Conservation (phyloP, 2,797 vertebrate species). For the Merluccius polli region DNA sequence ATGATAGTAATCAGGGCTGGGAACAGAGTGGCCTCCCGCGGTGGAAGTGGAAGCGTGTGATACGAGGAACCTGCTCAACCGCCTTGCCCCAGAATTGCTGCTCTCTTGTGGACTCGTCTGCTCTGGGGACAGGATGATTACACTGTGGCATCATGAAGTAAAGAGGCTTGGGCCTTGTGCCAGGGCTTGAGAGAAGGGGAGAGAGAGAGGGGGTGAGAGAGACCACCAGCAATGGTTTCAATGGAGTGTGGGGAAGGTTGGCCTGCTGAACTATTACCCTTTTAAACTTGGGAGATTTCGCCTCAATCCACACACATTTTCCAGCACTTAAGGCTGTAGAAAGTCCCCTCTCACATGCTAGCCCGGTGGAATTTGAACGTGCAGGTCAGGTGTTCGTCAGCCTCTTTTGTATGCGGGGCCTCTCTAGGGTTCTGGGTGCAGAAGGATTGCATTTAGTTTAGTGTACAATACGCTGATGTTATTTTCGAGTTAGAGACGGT, state of each 20-base stretch:
- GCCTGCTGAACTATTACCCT: not conserved
- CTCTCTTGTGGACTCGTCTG: slow-evolving; percentile 55
- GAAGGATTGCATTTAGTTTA: not conserved
- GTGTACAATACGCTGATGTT: slow-evolving; percentile 21
- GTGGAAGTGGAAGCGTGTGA: slow-evolving; percentile 40
- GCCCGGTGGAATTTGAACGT: slow-evolving; percentile 54
- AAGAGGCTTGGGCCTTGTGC: slow-evolving; percentile 49
- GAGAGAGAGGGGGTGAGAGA: not conserved
- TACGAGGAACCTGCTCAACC: slow-evolving; percentile 46
- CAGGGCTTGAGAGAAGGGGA: slow-evolving; percentile 34
- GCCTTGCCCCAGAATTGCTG: slow-evolving; percentile 64
- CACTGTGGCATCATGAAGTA: slow-evolving; percentile 31
- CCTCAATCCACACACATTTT: slow-evolving; percentile 29
- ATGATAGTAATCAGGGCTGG: slow-evolving; percentile 72
- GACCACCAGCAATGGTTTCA: not conserved
- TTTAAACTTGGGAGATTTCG: slow-evolving; percentile 28
- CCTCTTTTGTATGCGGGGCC: slow-evolving; percentile 9
- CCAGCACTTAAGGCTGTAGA: slow-evolving; percentile 41
- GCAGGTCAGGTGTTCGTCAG: slow-evolving; percentile 54
- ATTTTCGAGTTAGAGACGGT: slow-evolving; percentile 19
- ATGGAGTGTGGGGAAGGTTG: slow-evolving; percentile 6
- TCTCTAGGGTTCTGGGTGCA: slow-evolving; percentile 17
- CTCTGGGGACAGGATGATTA: slow-evolving; percentile 68
- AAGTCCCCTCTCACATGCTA: slow-evolving; percentile 63
- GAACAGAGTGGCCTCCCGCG: slow-evolving; percentile 41